Conservation (phyloP, 1,140 invertebrate genomes). For the Mercenaria mercenaria region DNA sequence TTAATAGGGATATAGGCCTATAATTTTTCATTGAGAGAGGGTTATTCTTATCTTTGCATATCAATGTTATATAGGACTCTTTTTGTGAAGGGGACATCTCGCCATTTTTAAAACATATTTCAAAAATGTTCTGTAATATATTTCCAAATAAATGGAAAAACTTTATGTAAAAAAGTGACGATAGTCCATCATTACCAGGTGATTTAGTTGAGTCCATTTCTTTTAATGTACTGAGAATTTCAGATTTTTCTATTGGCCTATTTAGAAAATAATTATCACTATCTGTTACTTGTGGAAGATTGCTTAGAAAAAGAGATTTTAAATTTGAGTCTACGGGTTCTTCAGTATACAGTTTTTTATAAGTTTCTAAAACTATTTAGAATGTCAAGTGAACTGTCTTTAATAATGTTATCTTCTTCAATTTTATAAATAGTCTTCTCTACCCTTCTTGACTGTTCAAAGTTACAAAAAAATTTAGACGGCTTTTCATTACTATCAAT, state of each 20-base stretch:
- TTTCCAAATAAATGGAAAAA: constrained; percentile 69
- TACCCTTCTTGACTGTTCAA: constrained; percentile 44
- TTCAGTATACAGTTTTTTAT: constrained; percentile 66
- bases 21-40: constrained; percentile 62
- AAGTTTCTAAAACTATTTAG: constrained; percentile 62
- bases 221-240: constrained; percentile 60
- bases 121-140: constrained; percentile 57
- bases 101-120: constrained; percentile 58
- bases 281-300: constrained; percentile 62
- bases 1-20: constrained; percentile 72
- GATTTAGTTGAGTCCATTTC: constrained; percentile 66
- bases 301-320: constrained; percentile 59
- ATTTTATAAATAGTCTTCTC: constrained; percentile 64
- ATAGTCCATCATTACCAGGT: constrained; percentile 73
- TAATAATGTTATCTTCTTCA: constrained; percentile 2
- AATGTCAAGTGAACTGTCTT: constrained; percentile 54
- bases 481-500: constrained; percentile 68
- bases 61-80: constrained; percentile 66
- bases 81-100: constrained; percentile 63
- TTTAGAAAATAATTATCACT: constrained; percentile 47
- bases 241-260: constrained; percentile 46
- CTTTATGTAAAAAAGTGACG: constrained; percentile 70
- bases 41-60: constrained; percentile 71
- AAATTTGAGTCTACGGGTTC: constrained; percentile 63
- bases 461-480: constrained; percentile 60